Conservation (phyloP, 2,113 vertebrate genomes). For the Leptobrachium leishanense region DNA sequence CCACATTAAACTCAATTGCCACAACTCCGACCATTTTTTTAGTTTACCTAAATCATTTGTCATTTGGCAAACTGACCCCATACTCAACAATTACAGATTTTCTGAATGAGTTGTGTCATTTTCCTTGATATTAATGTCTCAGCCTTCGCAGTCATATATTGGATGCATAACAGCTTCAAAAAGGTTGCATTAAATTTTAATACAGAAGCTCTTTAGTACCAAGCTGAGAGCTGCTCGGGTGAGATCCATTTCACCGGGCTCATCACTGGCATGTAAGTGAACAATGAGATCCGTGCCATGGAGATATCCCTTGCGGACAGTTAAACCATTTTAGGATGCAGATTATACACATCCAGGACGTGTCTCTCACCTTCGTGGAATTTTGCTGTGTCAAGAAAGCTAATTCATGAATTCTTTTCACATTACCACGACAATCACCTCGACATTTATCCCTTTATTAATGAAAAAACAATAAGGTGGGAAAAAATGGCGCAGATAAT, state of each 20-base stretch:
- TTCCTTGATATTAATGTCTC: slow-evolving; percentile 1
- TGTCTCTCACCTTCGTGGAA: slow-evolving; percentile 23
- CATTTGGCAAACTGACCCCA: background rate
- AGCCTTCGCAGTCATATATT: slow-evolving; percentile 17
- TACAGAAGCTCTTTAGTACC: slow-evolving; percentile 40
- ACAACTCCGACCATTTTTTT: no score
- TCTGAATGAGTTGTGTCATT: background rate
- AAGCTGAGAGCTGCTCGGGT: slow-evolving; percentile 11
- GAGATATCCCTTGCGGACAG: slow-evolving; percentile 42
- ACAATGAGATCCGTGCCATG: slow-evolving; percentile 40
- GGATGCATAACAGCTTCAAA: slow-evolving; percentile 12
- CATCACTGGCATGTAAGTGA: slow-evolving; percentile 47
- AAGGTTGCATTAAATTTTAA: slow-evolving; percentile 44
- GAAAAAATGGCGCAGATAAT: no score
- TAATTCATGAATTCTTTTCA: background rate
- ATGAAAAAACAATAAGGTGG: no score
- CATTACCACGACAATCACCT: no score
- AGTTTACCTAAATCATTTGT: no score
- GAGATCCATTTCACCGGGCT: slow-evolving; percentile 43
- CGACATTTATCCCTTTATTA: no score
- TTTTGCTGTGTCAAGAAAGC: background rate
- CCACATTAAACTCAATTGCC: no score
- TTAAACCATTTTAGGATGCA: slow-evolving; percentile 42
- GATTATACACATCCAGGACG: slow-evolving; percentile 29
- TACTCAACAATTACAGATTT: background rate